Evolutionary conservation across 92 coral and sea anemone genomes (phyloP).

Genomic region (Micromussa lordhowensis): DNA sequence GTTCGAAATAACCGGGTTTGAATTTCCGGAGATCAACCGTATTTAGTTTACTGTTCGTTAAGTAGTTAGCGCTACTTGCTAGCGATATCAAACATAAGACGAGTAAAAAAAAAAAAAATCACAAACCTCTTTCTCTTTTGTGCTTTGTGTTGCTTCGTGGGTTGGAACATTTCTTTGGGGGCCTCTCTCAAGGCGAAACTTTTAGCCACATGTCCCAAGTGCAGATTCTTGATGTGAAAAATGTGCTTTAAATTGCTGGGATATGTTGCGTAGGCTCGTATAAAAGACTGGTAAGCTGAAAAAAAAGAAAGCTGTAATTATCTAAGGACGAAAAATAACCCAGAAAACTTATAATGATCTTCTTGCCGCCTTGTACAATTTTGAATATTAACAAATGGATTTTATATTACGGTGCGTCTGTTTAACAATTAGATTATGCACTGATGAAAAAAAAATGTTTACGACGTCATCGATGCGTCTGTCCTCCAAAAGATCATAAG

Average conservation of each 20-base stretch:
- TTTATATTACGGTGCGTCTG: background rate
- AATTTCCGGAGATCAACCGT: too few species aligned
- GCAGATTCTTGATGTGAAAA: constrained; percentile 87
- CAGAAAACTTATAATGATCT: background rate
- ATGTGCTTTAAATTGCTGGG: constrained; percentile 85
- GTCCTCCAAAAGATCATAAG: too few species aligned
- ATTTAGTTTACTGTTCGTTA: too few species aligned
- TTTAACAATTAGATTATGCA: too few species aligned
- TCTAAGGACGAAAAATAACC: background rate
- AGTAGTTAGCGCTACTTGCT: too few species aligned
- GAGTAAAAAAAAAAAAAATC: background rate
- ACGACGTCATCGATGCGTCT: too few species aligned
- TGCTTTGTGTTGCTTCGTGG: constrained; percentile 32
- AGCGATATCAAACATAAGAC: too few species aligned
- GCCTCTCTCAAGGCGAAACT: constrained; percentile 96
- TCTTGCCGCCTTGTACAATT: background rate
- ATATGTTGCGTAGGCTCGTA: constrained; percentile 94
- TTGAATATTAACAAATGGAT: background rate
- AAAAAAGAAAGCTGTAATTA: background rate
- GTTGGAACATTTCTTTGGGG: constrained; percentile 82
- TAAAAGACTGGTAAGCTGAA: constrained; percentile 91
- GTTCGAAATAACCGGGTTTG: too few species aligned
- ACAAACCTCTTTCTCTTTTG: constrained; percentile 39
- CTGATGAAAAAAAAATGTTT: too few species aligned
- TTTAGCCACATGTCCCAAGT: constrained; percentile 96